A percentile compares a stretch with the other conserved stretches of the same genome.
Conservation (phyloP, 2,113 vertebrate species). For the Pimephales promelas region DNA sequence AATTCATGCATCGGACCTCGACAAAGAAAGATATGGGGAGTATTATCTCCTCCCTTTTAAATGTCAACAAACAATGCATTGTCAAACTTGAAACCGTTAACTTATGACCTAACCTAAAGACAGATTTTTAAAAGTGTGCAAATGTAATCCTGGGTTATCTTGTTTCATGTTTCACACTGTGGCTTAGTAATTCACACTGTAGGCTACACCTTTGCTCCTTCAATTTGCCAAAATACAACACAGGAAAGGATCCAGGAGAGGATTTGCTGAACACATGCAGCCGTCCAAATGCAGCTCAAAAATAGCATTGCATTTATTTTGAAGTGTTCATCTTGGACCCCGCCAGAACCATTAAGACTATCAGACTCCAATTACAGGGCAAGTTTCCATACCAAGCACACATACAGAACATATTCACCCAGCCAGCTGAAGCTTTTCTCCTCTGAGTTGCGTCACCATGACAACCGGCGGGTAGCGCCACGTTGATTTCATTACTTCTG, state of each 20-base stretch:
- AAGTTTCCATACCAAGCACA: constrained; percentile 49
- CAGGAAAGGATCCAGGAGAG: not conserved
- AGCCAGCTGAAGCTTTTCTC: constrained; percentile 41
- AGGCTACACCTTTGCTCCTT: not conserved
- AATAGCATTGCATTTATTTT: constrained; percentile 30
- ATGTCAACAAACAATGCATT: not conserved
- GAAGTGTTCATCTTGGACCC: constrained; percentile 15
- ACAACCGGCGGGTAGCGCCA: constrained; percentile 36
- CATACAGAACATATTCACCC: constrained; percentile 42
- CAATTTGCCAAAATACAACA: not conserved
- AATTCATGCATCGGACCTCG: not conserved
- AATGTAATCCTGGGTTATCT: not conserved
- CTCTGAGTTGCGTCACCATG: constrained; percentile 49
- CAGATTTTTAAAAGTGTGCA: too few relatives aligned
- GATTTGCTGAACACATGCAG: not conserved
- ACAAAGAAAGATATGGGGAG: not conserved
- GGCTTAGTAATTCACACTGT: not conserved
- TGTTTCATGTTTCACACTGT: not conserved
- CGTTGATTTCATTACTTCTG: constrained; percentile 51
- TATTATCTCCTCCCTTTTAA: not conserved
- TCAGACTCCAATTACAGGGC: constrained; percentile 47
- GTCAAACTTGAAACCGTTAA: not conserved
- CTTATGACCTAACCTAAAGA: too few relatives aligned
- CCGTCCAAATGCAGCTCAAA: not conserved
- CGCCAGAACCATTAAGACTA: constrained; percentile 37